Evolutionary conservation across 1,140 invertebrate genomes (phyloP).

Genomic region (Drosophila micromelanica): DNA sequence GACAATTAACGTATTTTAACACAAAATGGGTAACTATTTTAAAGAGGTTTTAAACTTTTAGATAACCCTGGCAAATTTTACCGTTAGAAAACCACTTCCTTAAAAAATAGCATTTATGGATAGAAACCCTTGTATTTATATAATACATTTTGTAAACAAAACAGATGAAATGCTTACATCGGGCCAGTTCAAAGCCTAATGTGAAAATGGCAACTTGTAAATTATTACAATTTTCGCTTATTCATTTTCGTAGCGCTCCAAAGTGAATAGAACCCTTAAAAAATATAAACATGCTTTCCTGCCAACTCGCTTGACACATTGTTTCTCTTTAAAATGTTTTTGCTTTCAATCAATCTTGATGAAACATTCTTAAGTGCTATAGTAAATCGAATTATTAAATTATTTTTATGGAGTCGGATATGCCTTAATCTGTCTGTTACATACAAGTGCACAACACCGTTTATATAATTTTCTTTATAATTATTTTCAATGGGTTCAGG

Average conservation of each 20-base stretch:
- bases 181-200: not conserved
- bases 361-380: too few relatives aligned
- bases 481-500: too few relatives aligned
- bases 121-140: not conserved
- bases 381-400: too few relatives aligned
- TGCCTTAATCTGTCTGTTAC: too few relatives aligned
- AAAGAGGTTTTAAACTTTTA: not conserved
- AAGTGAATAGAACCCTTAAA: too few relatives aligned
- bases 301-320: too few relatives aligned
- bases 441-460: too few relatives aligned
- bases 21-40: slow-evolving; percentile 64
- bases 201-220: not conserved
- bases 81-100: slow-evolving; percentile 2
- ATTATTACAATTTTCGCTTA: not conserved
- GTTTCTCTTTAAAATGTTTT: too few relatives aligned
- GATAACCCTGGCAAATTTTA: not conserved
- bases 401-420: too few relatives aligned
- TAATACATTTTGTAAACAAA: not conserved
- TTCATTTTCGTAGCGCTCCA: not conserved
- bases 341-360: too few relatives aligned
- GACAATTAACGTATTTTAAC: slow-evolving; percentile 15
- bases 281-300: too few relatives aligned
- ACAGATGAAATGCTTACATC: not conserved
- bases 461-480: too few relatives aligned
- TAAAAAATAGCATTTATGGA: not conserved